These are phyloP conservation scores for Passer montanus DNA, from an alignment of 2,113 vertebrate species.

Conservation along the genomic window DNA sequence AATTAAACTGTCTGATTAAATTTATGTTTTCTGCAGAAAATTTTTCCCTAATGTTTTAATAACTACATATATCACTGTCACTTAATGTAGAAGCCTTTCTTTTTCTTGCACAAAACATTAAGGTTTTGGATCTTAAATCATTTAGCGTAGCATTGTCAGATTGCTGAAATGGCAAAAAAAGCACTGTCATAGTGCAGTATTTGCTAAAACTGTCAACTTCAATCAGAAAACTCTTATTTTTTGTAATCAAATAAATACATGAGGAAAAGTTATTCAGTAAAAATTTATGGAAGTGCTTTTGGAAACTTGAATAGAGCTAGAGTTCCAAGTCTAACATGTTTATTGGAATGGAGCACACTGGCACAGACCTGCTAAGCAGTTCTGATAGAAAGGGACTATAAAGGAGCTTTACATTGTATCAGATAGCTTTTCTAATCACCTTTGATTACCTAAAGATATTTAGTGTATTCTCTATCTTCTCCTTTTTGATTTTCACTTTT, in stretches of 20 bases:
- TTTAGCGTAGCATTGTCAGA: neutral
- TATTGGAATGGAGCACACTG: neutral
- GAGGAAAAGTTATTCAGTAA: neutral
- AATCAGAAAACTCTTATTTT: slow-evolving; percentile 26
- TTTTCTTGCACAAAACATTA: neutral
- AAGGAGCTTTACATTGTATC: neutral
- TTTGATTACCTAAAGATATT: neutral
- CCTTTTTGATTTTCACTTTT: neutral
- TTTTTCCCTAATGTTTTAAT: neutral
- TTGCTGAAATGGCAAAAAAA: slow-evolving; percentile 39
- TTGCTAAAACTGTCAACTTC: slow-evolving; percentile 30
- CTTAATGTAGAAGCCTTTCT: neutral
- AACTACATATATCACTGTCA: slow-evolving; percentile 5
- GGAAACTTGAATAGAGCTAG: neutral
- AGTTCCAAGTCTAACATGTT: neutral
- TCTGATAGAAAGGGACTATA: neutral
- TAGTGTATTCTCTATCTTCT: neutral
- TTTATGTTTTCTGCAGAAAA: neutral
- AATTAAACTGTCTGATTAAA: neutral
- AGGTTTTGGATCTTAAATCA: slow-evolving; percentile 24
- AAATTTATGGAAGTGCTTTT: slow-evolving; percentile 8
- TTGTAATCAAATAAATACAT: slow-evolving; percentile 18
- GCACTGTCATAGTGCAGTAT: neutral
- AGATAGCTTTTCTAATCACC: neutral
- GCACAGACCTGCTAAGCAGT: neutral